Evolutionary conservation across 2,113 vertebrate species (phyloP), one percentile per base, ranked within the genome.

Genomic region (Sylvietta virens): DNA sequence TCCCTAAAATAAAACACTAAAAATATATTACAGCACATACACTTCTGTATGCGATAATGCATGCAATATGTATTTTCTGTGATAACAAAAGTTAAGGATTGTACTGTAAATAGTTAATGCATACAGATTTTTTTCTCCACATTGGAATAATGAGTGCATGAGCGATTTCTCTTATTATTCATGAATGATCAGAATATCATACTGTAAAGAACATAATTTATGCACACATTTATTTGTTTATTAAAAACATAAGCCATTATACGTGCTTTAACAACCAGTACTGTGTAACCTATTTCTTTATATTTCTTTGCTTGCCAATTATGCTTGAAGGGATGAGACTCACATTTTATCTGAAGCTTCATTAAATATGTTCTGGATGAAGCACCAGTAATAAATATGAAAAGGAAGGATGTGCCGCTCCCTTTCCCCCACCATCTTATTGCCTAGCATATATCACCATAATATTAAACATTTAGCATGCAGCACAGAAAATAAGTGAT

Each of bases 1-100:
- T 60, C 78, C 28, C 48, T 91, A 91, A 96, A 97, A 89, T 90
- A 48, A 79, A 76, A 65, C 78, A 95, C 90, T 73, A 65, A 90
- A 72, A 95, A 27, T 92, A 51, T 71, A 82, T 92, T 83, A 92
- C n/a, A 45, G 33, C 17, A 31, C 20, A n/a, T 39, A 67, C 3
- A 53, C 14, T 72, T 69, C 70, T 81, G 30, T 64, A 50, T 93
- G 53, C 2, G 6, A 61, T 76, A 90, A 90, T 54, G 35, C 35
- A 79, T n/a, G 30, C 17, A 47, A 82, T 50, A 37, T 61, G 12
- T 65, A 84, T 91, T 74, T 86, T 85, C 79, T 86, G 54, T 70
- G 50, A 45, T 60, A 61, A 73, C 16, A 69, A 40, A 86, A 86
- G 10, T 57, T 71, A 71, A 73, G 35, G 70, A 50, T 39, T 39